Percentiles rank a stretch among this genome's conserved stretches.
Conservation (phyloP, 2,888 invertebrate genomes). For the Troglohyphantes excavatus region DNA sequence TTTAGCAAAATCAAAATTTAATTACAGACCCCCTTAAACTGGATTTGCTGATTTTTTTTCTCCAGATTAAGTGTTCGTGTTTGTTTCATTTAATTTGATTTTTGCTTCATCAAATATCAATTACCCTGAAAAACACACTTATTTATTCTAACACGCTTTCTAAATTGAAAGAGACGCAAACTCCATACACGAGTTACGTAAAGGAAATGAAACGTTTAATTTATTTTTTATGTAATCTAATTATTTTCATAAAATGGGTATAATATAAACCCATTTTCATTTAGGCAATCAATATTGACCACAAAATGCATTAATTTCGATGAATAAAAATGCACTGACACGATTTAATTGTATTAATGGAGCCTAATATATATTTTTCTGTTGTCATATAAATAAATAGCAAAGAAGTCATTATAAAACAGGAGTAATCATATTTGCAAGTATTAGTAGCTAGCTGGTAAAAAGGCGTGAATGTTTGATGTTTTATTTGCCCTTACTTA, state of each 20-base stretch:
- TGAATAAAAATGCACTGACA: neutral
- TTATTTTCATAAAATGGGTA: neutral
- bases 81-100: slow-evolving; percentile 2
- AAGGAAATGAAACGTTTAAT: neutral
- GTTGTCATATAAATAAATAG: too few species aligned
- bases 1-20: neutral
- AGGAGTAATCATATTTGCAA: slow-evolving; percentile 19
- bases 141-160: neutral
- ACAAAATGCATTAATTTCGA: neutral
- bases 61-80: neutral
- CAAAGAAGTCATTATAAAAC: neutral
- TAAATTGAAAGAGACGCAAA: neutral
- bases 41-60: neutral
- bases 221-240: neutral
- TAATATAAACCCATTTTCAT: neutral
- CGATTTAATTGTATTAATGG: neutral
- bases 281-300: neutral
- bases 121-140: neutral
- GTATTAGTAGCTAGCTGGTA: neutral
- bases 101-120: neutral
- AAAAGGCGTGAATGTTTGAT: neutral
- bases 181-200: neutral
- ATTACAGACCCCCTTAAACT: neutral
- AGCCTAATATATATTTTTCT: neutral
- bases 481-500: neutral